Evolutionary conservation across 1,140 invertebrate species (phyloP).

Genomic region (Drosophila pallidifrons): DNA sequence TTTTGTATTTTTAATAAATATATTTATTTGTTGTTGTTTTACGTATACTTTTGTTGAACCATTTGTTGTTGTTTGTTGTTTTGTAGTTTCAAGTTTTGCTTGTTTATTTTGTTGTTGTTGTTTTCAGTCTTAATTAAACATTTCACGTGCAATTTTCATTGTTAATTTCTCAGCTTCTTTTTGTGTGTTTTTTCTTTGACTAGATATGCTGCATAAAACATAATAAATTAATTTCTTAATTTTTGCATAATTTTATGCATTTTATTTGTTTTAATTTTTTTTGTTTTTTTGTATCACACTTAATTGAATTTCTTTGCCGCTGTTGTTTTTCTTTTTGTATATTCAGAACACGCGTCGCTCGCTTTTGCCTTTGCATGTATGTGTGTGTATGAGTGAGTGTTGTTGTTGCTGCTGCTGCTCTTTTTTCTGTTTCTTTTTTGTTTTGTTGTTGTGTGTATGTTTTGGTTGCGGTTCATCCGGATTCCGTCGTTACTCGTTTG

Average conservation of each 20-base stretch:
- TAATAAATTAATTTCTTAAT: slow-evolving; percentile 14
- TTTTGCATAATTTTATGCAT: slow-evolving; percentile 25
- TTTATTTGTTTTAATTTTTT: slow-evolving; percentile 17
- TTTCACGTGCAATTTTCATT: slow-evolving; percentile 54
- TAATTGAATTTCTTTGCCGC: slow-evolving; percentile 17
- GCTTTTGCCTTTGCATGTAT: slow-evolving; percentile 32
- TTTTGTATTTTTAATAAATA: slow-evolving; percentile 66
- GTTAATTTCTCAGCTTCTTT: slow-evolving; percentile 34
- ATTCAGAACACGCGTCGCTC: slow-evolving; percentile 46
- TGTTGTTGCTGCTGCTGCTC: slow-evolving; percentile 3
- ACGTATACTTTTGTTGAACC: slow-evolving; percentile 84
- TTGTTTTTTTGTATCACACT: slow-evolving; percentile 43
- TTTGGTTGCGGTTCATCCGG: slow-evolving; percentile 66
- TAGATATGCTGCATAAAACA: slow-evolving; percentile 43
- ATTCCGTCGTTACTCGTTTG: slow-evolving; percentile 83
- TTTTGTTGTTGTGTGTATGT: slow-evolving; percentile 43
- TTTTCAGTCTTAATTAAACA: slow-evolving; percentile 75
- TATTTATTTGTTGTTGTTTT: slow-evolving; percentile 64
- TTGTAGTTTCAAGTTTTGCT: slow-evolving; percentile 32
- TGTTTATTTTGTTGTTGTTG: slow-evolving; percentile 54
- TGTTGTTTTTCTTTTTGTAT: slow-evolving; percentile 7
- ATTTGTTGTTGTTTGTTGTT: slow-evolving; percentile 66
- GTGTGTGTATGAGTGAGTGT: slow-evolving; percentile 30
- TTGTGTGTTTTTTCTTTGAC: slow-evolving; percentile 44
- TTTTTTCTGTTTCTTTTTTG: slow-evolving; percentile 22